A percentile compares a stretch with the other conserved stretches of the same genome.
These are phyloP conservation scores for Melanostoma mellinum DNA, from an alignment of 2,888 invertebrate species.

Conservation along the genomic window DNA sequence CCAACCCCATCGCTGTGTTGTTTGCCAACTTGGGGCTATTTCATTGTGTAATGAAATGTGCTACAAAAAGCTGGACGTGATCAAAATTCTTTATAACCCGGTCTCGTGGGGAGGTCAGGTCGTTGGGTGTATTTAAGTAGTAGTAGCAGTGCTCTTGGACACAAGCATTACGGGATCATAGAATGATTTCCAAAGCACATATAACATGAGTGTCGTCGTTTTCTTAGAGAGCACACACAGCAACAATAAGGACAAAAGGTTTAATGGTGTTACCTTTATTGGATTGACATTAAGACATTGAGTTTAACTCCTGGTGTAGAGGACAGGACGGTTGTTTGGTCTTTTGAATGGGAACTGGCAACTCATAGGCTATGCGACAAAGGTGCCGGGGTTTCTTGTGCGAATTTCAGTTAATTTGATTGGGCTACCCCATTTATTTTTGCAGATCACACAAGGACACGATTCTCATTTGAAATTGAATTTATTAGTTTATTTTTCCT, in stretches of 20 bases:
- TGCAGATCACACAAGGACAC: constrained; percentile 66
- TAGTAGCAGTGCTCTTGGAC: no score
- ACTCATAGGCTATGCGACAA: constrained; percentile 1
- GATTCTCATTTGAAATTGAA: constrained; percentile 69
- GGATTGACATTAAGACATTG: constrained; percentile 69
- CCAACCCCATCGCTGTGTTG: background rate
- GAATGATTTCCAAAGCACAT: constrained; percentile 41
- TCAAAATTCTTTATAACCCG: constrained; percentile 68
- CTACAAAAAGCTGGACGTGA: constrained; percentile 69
- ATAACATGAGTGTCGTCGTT: constrained; percentile 15
- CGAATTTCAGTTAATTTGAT: constrained; percentile 57
- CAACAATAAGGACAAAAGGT: constrained; percentile 60
- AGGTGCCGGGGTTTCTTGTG: constrained; percentile 17
- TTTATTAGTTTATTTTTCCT: constrained; percentile 56
- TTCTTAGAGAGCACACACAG: constrained; percentile 14
- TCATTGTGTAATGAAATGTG: constrained; percentile 65
- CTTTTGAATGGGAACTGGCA: constrained; percentile 33
- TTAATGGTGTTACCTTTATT: constrained; percentile 72
- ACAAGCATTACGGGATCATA: constrained; percentile 31
- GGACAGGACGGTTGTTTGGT: constrained; percentile 31
- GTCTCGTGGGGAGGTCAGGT: constrained; percentile 16
- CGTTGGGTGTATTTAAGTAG: constrained; percentile 45
- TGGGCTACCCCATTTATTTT: constrained; percentile 33
- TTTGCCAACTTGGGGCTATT: constrained; percentile 42
- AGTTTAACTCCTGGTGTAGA: background rate